Evolutionary conservation across 2,113 vertebrate species (phyloP).

Genomic region (Tursiops truncatus): DNA sequence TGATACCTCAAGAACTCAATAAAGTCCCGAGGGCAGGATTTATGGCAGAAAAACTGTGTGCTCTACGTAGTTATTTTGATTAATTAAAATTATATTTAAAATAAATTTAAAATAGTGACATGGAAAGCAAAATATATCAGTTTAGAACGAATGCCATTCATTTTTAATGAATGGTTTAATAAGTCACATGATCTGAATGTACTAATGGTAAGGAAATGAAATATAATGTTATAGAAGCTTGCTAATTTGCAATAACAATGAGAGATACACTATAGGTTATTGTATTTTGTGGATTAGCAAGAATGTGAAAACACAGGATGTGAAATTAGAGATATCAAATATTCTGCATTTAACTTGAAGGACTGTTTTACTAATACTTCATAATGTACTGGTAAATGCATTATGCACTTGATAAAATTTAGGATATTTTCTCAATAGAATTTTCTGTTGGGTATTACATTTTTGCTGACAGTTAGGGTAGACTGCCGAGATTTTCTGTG

Average conservation of each 20-base stretch:
- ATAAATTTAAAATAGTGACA: slow-evolving; percentile 39
- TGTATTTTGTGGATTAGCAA: slow-evolving; percentile 8
- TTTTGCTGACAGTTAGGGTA: background rate
- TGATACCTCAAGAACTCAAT: background rate
- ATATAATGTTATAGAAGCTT: background rate
- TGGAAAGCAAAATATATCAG: slow-evolving; percentile 56
- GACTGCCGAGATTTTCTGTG: background rate
- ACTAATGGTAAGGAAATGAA: slow-evolving; percentile 39
- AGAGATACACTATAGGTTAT: background rate
- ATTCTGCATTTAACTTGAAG: background rate
- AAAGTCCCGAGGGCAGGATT: background rate
- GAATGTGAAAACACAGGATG: background rate
- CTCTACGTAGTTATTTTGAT: slow-evolving; percentile 16
- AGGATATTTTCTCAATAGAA: background rate
- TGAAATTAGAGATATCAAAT: slow-evolving; percentile 9
- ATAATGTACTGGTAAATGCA: background rate
- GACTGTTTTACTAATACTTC: background rate
- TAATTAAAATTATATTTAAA: slow-evolving; percentile 63
- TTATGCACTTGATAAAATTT: background rate
- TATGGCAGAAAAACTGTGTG: slow-evolving; percentile 54
- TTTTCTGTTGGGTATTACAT: background rate
- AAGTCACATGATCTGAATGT: background rate
- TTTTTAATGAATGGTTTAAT: background rate
- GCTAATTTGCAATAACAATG: background rate
- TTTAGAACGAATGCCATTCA: background rate